Base-by-base conservation (phyloP, 1,140 invertebrate genomes). In the Drosophila athabasca region DNA sequence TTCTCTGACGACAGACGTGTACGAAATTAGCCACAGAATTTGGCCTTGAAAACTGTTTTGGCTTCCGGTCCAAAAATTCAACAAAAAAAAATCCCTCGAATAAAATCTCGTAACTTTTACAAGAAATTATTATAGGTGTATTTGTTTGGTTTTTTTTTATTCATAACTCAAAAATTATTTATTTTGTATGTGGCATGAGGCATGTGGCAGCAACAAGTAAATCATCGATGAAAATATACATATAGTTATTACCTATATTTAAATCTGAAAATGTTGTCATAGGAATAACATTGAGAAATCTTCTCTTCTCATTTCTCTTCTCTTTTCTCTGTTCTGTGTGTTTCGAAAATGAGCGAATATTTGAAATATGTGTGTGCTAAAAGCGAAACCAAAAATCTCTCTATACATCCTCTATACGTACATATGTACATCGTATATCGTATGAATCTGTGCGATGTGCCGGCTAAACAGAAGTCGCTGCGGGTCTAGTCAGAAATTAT, bases 281-380 rank as follows among this genome's bases (percentile, higher is more conserved):
- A 41, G 46, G 22, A 68, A 55, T 9, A 22, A 51, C 8, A 45
- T 44, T 49, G n/a, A 11, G 35, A n/a, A 66, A 29, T 9, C 17
- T 44, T 22, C 50, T 49, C 48, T 0, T 26, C 3, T 24, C 3
- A 24, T 3, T 26, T 5, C 5, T 26, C 24, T 5, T 5, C 5
- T 26, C 0, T 26, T 26, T 5, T 26, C 5, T 2, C 5, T 26
- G 24, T 26, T 26, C 17, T 19, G 24, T 78, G n/a, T n/a, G n/a
- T n/a, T n/a, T 54, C 39, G 52, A 64, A 76, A 75, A 87, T 80
- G 65, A 80, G 78, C 76, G 64, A 87, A 88, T 61, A 52, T 79
- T 81, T 58, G 55, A 87, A 72, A 76, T 58, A 64, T 76, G 52
- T 69, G 69, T 60, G 69, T 60, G 54, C 53, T 66, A 69, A 72